Evolutionary conservation across 2,888 invertebrate species (phyloP).

Genomic region (Archips xylosteana): DNA sequence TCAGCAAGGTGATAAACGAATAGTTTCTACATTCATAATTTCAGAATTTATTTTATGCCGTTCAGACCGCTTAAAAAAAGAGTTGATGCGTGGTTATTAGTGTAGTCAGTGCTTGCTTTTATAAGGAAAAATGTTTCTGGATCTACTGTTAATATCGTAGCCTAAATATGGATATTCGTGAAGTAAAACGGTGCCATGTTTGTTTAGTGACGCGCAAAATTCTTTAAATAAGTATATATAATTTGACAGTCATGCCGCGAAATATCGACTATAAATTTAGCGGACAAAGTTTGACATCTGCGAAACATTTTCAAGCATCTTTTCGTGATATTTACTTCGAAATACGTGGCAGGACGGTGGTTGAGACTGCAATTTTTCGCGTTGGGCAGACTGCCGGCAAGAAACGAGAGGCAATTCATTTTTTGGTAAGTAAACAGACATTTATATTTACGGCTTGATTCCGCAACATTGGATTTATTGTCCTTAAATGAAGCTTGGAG

Average conservation of each 20-base stretch:
- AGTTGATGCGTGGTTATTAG: too few species aligned
- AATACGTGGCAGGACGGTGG: slow-evolving; percentile 41
- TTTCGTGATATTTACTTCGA: slow-evolving; percentile 56
- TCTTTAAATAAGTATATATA: slow-evolving; percentile 35
- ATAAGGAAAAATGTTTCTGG: too few species aligned
- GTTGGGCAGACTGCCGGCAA: slow-evolving; percentile 46
- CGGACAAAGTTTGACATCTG: slow-evolving; percentile 52
- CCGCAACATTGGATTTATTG: background rate
- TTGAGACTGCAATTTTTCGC: slow-evolving; percentile 61
- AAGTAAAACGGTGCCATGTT: slow-evolving; percentile 11
- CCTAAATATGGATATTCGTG: background rate
- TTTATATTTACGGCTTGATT: slow-evolving; percentile 36
- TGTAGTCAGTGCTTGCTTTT: too few species aligned
- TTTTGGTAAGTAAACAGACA: slow-evolving; percentile 45
- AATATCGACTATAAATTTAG: slow-evolving; percentile 54
- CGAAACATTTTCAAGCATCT: slow-evolving; percentile 50
- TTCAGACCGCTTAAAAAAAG: too few species aligned
- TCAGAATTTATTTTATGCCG: too few species aligned
- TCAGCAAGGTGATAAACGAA: too few species aligned
- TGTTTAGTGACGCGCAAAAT: slow-evolving; percentile 18
- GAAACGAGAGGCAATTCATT: slow-evolving; percentile 51
- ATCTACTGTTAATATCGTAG: background rate
- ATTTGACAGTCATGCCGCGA: slow-evolving; percentile 48
- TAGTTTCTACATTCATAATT: too few species aligned
- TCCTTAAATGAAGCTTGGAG: background rate